A percentile compares a stretch with the other conserved stretches of the same genome.
These are phyloP conservation scores for Cebus imitator DNA, from an alignment of 2,113 vertebrate species.

Conservation along the genomic window DNA sequence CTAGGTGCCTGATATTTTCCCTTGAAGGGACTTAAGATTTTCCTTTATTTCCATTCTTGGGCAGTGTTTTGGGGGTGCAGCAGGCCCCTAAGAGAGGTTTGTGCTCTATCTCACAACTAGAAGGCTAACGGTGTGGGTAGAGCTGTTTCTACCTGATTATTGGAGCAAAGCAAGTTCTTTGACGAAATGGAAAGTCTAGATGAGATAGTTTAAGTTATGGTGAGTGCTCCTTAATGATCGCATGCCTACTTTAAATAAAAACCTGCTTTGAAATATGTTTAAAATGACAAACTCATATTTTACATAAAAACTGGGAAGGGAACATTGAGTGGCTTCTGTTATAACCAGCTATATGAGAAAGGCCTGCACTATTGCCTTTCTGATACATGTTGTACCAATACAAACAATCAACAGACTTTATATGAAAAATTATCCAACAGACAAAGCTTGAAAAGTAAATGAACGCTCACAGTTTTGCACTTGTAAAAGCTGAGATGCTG, in stretches of 20 bases:
- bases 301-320: background rate
- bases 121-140: background rate
- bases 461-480: background rate
- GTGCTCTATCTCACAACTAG: background rate
- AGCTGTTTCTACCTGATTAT: background rate
- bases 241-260: background rate
- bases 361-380: background rate
- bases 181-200: background rate
- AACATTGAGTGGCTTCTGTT: background rate
- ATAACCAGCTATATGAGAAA: background rate
- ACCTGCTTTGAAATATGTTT: background rate
- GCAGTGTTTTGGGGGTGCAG: background rate
- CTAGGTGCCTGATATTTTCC: background rate
- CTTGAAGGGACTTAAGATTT: background rate
- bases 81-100: background rate
- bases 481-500: background rate
- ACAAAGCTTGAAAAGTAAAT: background rate
- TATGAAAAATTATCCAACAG: background rate
- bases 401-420: background rate
- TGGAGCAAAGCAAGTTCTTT: background rate
- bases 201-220: background rate
- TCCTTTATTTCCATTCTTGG: background rate
- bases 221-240: background rate
- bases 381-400: background rate
- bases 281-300: background rate